phyloP scores from a whole-genome alignment of 2,113 vertebrate genomes.

The Phainopepla nitens region DNA sequence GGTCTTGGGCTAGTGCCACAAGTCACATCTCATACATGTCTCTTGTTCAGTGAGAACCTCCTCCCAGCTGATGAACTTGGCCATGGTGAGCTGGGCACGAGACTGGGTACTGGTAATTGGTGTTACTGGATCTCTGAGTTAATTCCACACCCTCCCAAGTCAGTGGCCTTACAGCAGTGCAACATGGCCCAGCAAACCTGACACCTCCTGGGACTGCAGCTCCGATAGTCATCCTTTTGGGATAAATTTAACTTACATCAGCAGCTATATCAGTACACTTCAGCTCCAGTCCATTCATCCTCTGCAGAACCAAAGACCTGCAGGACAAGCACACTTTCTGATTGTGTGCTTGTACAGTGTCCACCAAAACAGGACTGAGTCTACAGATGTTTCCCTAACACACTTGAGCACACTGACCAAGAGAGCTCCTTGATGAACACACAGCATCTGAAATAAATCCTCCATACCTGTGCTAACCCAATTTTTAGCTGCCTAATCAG shows the following conservation, averaged over 20 bases:
- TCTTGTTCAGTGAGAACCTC: not conserved
- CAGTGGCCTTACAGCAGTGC: not conserved
- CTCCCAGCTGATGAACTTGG: not conserved
- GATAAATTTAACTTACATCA: not conserved
- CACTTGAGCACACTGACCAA: not conserved
- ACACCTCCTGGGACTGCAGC: accelerated
- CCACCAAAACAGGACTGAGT: accelerated
- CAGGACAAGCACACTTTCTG: not conserved
- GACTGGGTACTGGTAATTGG: not conserved
- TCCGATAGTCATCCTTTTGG: not conserved
- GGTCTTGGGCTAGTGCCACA: not conserved
- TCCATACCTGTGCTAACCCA: not conserved
- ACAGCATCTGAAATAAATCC: not conserved
- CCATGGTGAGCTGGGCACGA: accelerated
- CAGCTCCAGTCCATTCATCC: not conserved
- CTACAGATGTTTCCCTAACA: not conserved
- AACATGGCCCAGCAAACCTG: not conserved
- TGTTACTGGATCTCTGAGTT: not conserved
- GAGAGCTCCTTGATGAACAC: accelerated
- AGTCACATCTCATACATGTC: accelerated
- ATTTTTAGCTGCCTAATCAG: not conserved
- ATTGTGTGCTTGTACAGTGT: not conserved
- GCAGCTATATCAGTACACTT: not conserved
- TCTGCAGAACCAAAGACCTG: not conserved
- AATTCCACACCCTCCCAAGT: not conserved